Evolutionary conservation across 2,888 invertebrate species (phyloP).

Genomic region (Lamellibrachia columna): DNA sequence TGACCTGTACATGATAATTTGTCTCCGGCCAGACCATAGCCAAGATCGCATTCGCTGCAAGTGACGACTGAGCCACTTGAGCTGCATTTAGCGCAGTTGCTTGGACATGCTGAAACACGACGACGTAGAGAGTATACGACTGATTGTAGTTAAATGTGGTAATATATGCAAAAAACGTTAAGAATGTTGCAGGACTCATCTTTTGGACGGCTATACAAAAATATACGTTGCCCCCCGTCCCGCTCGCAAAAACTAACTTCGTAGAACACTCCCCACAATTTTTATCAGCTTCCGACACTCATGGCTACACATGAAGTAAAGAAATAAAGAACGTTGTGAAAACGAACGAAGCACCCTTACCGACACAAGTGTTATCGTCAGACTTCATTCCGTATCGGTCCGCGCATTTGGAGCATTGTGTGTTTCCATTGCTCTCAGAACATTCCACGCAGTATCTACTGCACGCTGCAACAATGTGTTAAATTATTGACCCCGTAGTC

Average conservation of each 20-base stretch:
- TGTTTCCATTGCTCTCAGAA: neutral
- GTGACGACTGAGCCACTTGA: neutral
- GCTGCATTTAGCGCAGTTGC: neutral
- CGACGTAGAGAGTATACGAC: neutral
- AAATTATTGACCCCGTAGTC: neutral
- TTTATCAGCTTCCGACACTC: neutral
- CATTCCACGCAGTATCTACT: neutral
- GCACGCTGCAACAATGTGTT: neutral
- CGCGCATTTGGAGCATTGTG: neutral
- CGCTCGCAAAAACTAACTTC: too few species aligned
- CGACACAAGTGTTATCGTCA: neutral
- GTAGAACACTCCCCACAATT: neutral
- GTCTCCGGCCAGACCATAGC: conserved; percentile 18
- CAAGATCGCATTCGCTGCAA: neutral
- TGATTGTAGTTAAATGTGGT: neutral
- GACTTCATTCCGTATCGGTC: neutral
- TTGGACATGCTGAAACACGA: neutral
- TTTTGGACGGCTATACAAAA: neutral
- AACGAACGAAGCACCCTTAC: neutral
- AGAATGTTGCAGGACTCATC: too few species aligned
- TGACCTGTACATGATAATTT: conserved; percentile 16
- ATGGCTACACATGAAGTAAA: neutral
- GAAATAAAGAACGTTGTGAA: neutral
- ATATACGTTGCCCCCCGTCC: too few species aligned
- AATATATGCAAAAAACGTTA: too few species aligned